Evolutionary conservation across 2,113 vertebrate species (phyloP).

Genomic region (Ciconia boyciana): DNA sequence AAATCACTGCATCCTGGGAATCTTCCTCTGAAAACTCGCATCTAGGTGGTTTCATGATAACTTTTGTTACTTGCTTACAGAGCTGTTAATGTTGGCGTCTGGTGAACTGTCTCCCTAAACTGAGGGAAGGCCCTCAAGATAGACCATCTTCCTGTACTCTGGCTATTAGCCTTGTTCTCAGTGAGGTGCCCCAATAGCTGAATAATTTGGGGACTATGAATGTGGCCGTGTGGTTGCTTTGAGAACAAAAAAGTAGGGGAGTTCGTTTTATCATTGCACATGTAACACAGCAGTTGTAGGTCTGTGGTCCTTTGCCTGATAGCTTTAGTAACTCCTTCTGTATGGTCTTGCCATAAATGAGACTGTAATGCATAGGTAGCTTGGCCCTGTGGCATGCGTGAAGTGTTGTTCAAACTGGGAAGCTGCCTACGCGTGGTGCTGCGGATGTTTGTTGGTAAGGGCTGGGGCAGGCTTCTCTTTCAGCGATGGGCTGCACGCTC

Average conservation of each 20-base stretch:
- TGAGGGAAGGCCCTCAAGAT: neutral
- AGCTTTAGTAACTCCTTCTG: neutral
- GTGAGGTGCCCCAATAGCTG: neutral
- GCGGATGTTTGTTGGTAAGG: neutral
- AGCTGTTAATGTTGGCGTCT: neutral
- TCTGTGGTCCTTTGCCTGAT: neutral
- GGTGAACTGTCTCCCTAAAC: neutral
- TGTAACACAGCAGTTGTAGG: neutral
- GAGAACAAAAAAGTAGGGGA: neutral
- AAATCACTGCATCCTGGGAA: neutral
- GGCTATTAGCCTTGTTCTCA: neutral
- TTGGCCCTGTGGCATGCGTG: neutral
- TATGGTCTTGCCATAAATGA: neutral
- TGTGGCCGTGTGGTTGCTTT: neutral
- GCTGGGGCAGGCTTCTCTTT: neutral
- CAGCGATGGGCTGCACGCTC: fast-evolving
- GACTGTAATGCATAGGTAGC: fast-evolving
- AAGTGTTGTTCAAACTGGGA: fast-evolving
- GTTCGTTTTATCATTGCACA: neutral
- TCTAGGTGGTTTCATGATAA: neutral
- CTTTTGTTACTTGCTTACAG: neutral
- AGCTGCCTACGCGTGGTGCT: fast-evolving
- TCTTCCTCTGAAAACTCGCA: neutral
- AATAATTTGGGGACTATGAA: neutral
- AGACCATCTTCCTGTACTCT: neutral